Percentiles rank a stretch among this genome's conserved stretches.
These are phyloP conservation scores for Folsomia manolachei DNA, from an alignment of 2,888 invertebrate species.

Conservation along the genomic window DNA sequence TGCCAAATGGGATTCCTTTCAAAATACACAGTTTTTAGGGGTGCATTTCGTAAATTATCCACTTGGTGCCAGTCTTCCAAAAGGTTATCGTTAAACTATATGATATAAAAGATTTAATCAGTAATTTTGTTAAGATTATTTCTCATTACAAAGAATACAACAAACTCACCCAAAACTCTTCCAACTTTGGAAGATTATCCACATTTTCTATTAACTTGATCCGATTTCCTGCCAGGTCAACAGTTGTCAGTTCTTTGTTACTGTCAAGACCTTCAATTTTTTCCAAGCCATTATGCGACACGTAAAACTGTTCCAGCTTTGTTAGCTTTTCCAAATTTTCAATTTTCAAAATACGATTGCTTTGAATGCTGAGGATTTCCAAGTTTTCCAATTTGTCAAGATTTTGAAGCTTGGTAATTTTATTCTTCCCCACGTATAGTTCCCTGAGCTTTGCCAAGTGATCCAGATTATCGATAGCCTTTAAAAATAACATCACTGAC, in stretches of 20 bases:
- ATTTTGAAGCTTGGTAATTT: constrained; percentile 82
- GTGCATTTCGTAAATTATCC: constrained; percentile 64
- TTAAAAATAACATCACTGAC: constrained; percentile 49
- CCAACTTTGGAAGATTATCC: constrained; percentile 69
- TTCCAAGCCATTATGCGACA: constrained; percentile 89
- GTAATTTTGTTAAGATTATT: constrained; percentile 1
- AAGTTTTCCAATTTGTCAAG: constrained; percentile 70
- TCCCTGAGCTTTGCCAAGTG: constrained; percentile 70
- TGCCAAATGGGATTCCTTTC: constrained; percentile 81
- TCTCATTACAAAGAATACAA: not conserved
- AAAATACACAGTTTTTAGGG: constrained; percentile 77
- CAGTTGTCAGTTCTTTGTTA: constrained; percentile 71
- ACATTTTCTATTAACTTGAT: constrained; percentile 77
- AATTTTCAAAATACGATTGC: constrained; percentile 81
- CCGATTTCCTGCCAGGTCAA: constrained; percentile 87
- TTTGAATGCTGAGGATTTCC: constrained; percentile 80
- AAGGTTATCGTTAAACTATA: constrained; percentile 85
- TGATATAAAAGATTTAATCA: not conserved
- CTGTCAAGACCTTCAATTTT: constrained; percentile 71
- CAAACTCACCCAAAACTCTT: constrained; percentile 86
- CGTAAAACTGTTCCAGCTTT: constrained; percentile 80
- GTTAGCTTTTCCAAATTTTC: constrained; percentile 75
- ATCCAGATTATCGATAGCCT: constrained; percentile 83
- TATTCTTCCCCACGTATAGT: constrained; percentile 91
- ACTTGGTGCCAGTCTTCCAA: constrained; percentile 81